Conservation (phyloP, 2,113 vertebrate genomes). For the Hydropotes inermis region DNA sequence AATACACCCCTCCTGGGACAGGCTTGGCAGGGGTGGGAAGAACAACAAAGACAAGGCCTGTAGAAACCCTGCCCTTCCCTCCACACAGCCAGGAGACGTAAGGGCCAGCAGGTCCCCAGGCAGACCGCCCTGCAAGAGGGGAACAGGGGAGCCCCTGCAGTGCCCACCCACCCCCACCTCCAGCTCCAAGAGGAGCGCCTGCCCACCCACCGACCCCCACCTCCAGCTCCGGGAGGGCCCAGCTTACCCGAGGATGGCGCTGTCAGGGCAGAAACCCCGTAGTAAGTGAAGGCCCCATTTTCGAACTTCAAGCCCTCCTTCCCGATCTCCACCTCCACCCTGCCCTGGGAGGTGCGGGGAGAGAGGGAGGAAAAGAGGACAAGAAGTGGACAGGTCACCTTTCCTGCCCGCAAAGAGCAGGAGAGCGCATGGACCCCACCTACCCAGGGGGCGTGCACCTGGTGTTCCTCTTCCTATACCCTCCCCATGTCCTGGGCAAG, state of each 20-base stretch:
- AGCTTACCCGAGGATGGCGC: conserved; percentile 88
- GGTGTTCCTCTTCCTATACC: not conserved
- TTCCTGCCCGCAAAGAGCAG: not conserved
- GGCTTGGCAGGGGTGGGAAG: not conserved
- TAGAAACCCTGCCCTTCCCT: not conserved
- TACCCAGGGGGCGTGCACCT: not conserved
- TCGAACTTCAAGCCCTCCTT: conserved; percentile 95
- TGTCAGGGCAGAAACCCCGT: conserved; percentile 89
- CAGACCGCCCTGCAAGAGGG: no score
- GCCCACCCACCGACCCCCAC: not conserved
- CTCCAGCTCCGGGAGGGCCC: not conserved
- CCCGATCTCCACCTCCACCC: conserved; percentile 93
- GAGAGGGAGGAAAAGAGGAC: not conserved
- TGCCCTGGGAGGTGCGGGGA: conserved; percentile 80
- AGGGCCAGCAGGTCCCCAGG: not conserved
- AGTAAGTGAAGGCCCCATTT: conserved; percentile 94
- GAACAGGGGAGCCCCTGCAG: not conserved
- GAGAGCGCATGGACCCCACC: not conserved
- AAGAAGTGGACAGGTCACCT: not conserved
- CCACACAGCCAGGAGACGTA: rapidly evolving
- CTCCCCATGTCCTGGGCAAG: not conserved
- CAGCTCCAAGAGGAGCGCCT: not conserved
- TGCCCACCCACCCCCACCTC: not conserved
- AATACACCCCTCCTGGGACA: not conserved
- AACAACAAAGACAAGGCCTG: not conserved